A percentile compares a stretch with the other conserved stretches of the same genome.
Evolutionary conservation across 2,888 invertebrate species (phyloP).

Genomic region (Cerastis rubricosa): DNA sequence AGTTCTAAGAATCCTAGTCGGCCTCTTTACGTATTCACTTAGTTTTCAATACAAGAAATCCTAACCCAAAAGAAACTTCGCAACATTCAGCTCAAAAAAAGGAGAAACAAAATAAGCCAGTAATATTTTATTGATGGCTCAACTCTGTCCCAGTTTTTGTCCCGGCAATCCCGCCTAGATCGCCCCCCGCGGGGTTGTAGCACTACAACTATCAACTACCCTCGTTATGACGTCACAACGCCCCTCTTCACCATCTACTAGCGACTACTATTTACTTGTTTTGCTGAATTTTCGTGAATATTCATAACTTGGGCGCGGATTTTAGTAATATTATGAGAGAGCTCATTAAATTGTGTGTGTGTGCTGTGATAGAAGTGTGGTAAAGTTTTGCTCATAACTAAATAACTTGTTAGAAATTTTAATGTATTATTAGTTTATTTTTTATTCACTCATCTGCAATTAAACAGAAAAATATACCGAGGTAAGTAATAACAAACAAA

Average conservation of each 20-base stretch:
- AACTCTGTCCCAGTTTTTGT: slow-evolving; percentile 61
- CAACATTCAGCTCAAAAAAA: slow-evolving; percentile 25
- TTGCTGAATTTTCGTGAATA: slow-evolving; percentile 54
- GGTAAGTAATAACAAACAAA: too few species aligned
- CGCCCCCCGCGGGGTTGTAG: slow-evolving; percentile 61
- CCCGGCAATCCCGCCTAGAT: slow-evolving; percentile 58
- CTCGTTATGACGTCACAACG: slow-evolving; percentile 67
- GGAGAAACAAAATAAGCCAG: slow-evolving; percentile 47
- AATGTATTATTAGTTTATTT: too few species aligned
- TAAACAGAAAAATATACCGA: too few species aligned
- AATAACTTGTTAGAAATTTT: not conserved
- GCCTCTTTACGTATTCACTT: not conserved
- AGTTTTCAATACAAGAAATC: slow-evolving; percentile 14
- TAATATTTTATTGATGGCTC: slow-evolving; percentile 66
- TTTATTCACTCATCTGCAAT: too few species aligned
- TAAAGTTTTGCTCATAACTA: slow-evolving; percentile 13
- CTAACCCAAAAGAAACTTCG: not conserved
- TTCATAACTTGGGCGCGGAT: slow-evolving; percentile 43
- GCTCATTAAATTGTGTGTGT: slow-evolving; percentile 40
- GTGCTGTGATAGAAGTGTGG: slow-evolving; percentile 24
- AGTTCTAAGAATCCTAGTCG: not conserved
- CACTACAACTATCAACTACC: slow-evolving; percentile 67
- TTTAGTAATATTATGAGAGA: slow-evolving; percentile 29
- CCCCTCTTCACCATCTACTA: slow-evolving; percentile 47
- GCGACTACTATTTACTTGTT: slow-evolving; percentile 53